Evolutionary conservation across 2,797 vertebrate genomes (phyloP).

Genomic region (Pangasius djambal): DNA sequence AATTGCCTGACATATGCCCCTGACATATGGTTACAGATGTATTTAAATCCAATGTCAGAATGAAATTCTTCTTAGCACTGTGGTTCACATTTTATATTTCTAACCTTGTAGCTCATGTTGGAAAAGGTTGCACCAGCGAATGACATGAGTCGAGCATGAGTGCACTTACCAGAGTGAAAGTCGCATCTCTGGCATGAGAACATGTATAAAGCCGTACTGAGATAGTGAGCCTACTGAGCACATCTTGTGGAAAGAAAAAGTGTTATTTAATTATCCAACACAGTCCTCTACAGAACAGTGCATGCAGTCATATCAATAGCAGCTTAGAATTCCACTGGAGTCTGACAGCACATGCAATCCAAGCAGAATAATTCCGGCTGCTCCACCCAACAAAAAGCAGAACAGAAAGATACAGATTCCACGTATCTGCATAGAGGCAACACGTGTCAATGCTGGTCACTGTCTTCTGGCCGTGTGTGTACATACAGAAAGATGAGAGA

Average conservation of each 20-base stretch:
- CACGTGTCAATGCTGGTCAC: background rate
- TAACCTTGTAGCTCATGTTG: background rate
- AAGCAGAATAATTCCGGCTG: constrained; percentile 8
- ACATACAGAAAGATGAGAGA: constrained; percentile 47
- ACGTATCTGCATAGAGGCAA: background rate
- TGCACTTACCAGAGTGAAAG: constrained; percentile 27
- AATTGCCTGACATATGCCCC: background rate
- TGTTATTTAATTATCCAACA: background rate
- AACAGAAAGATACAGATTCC: constrained; percentile 11
- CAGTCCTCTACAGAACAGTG: background rate
- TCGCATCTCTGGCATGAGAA: background rate
- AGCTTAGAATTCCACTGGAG: constrained; percentile 10
- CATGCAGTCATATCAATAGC: background rate
- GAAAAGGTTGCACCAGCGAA: background rate
- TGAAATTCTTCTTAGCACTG: background rate
- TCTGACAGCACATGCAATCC: constrained; percentile 8
- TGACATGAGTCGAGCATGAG: background rate
- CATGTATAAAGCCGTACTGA: background rate
- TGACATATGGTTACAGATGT: background rate
- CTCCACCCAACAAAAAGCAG: background rate
- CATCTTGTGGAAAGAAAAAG: background rate
- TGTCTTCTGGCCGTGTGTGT: constrained; percentile 34
- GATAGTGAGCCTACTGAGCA: background rate
- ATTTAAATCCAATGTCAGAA: background rate
- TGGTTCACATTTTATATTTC: background rate